Evolutionary conservation across 2,888 invertebrate genomes (phyloP).

Genomic region (Drosophila parthenogenetica): DNA sequence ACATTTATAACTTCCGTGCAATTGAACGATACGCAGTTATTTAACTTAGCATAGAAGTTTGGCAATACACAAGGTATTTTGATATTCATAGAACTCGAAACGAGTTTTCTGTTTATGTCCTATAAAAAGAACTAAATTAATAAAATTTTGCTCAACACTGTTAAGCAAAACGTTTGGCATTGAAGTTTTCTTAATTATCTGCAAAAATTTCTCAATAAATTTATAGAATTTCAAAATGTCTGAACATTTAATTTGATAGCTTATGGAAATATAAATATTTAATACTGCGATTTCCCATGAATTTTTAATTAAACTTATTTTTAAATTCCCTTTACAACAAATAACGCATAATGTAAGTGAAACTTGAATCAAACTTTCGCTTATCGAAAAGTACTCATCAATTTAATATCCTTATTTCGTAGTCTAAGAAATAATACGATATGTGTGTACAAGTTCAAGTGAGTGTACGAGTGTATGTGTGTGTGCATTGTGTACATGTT

Average conservation of each 20-base stretch:
- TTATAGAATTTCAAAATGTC: too few species aligned
- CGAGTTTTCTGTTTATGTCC: not conserved
- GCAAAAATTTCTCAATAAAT: too few species aligned
- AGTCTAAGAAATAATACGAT: not conserved
- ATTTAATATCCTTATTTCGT: slow-evolving; percentile 2
- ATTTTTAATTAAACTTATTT: too few species aligned
- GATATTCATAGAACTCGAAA: not conserved
- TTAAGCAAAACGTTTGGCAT: too few species aligned
- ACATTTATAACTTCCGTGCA: slow-evolving; percentile 73
- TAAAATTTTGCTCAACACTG: too few species aligned
- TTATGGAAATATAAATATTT: too few species aligned
- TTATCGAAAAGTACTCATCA: slow-evolving; percentile 6
- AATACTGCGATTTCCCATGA: too few species aligned
- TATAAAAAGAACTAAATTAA: not conserved
- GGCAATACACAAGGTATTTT: not conserved
- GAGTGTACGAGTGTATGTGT: slow-evolving; percentile 1
- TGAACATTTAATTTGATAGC: too few species aligned
- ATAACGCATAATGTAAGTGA: not conserved
- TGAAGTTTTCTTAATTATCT: too few species aligned
- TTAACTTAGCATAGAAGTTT: not conserved
- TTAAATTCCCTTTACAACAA: too few species aligned
- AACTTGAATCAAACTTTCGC: not conserved
- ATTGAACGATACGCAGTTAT: slow-evolving; percentile 37
- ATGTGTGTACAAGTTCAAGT: not conserved
- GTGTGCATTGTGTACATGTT: slow-evolving; percentile 8